Conservation (phyloP, 2,888 invertebrate species). For the Chrysodeixis includens region DNA sequence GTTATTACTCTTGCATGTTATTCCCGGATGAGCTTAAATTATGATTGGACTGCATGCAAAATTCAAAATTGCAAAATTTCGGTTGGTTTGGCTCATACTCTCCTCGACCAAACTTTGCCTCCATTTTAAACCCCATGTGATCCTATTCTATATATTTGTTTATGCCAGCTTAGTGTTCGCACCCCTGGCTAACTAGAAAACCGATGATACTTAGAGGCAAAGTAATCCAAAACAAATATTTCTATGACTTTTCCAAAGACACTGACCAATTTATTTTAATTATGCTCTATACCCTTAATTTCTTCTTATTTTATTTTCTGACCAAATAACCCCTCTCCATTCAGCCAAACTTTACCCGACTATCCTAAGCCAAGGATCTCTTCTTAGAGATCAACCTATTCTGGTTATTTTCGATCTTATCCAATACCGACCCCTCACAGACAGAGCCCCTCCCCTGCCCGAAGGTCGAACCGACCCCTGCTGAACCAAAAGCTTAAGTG, state of each 20-base stretch:
- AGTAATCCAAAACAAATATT: not conserved
- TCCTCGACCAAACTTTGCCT: not conserved
- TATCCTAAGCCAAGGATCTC: not conserved
- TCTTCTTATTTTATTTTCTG: not conserved
- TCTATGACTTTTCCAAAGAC: not conserved
- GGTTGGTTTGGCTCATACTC: slow-evolving; percentile 23
- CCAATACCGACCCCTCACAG: not conserved
- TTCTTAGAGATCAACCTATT: not conserved
- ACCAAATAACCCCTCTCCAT: not conserved
- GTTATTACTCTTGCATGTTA: slow-evolving; percentile 41
- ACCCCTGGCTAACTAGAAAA: not conserved
- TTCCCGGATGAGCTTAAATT: slow-evolving; percentile 39
- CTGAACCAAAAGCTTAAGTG: slow-evolving; percentile 2
- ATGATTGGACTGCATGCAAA: slow-evolving; percentile 48
- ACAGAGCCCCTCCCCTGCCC: not conserved
- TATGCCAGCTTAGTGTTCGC: not conserved
- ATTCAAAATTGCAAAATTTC: slow-evolving; percentile 27
- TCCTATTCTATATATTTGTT: not conserved
- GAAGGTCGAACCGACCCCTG: slow-evolving; percentile 7
- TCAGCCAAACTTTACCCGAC: not conserved
- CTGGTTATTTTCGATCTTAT: not conserved
- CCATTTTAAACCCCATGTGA: not conserved
- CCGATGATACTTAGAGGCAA: not conserved
- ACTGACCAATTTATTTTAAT: not conserved
- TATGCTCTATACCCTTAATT: not conserved